phyloP scores from a whole-genome alignment of 2,113 vertebrate species.

The Brachypteracias leptosomus region DNA sequence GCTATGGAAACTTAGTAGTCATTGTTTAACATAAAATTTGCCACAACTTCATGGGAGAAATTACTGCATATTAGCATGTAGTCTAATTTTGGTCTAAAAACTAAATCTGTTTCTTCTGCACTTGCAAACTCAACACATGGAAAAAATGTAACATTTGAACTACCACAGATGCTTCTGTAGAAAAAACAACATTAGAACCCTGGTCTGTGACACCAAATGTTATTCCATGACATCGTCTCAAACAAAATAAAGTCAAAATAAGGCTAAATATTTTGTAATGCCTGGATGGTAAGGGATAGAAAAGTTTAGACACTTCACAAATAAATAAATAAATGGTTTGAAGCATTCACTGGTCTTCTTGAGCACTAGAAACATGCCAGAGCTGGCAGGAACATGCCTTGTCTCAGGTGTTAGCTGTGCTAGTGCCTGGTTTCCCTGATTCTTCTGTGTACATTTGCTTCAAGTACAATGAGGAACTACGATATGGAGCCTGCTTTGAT shows the following conservation, averaged over 20 bases:
- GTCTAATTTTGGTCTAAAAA: neutral
- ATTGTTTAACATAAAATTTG: neutral
- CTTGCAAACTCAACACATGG: neutral
- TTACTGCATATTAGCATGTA: neutral
- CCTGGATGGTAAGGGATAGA: neutral
- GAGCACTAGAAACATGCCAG: neutral
- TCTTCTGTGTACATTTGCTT: neutral
- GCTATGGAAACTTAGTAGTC: neutral
- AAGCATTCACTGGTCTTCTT: neutral
- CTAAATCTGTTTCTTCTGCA: neutral
- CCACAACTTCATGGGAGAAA: neutral
- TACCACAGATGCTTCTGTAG: neutral
- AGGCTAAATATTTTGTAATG: neutral
- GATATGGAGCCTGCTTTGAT: neutral
- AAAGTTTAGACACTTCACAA: neutral
- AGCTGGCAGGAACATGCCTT: neutral
- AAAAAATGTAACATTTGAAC: neutral
- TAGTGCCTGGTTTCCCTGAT: fast-evolving
- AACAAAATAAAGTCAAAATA: neutral
- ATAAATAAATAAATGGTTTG: neutral
- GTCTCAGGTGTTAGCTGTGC: neutral
- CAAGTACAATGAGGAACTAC: neutral
- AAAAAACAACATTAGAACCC: neutral
- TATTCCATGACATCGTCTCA: neutral
- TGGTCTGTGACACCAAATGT: neutral